A percentile compares a stretch with the other conserved stretches of the same genome.
Conservation (phyloP, 1,140 invertebrate genomes). For the Trichomalopsis sarcophagae region DNA sequence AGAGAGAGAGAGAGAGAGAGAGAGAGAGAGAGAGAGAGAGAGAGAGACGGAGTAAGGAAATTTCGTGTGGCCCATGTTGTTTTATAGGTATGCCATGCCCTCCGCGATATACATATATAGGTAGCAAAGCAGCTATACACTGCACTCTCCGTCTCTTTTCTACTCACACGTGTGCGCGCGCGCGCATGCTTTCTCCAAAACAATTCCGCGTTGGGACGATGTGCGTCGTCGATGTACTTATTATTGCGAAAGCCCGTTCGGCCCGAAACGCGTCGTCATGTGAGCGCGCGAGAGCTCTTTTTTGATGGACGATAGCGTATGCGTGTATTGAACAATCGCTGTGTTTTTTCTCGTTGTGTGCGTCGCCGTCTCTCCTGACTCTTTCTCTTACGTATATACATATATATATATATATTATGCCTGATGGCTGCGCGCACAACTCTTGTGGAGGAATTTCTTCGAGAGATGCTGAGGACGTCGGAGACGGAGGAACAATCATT, state of each 20-base stretch:
- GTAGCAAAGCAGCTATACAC: background rate
- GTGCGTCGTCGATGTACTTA: background rate
- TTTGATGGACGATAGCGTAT: background rate
- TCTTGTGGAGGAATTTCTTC: background rate
- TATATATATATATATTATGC: background rate
- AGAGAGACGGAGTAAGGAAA: too few relatives aligned
- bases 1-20: too few relatives aligned
- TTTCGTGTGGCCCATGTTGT: too few relatives aligned
- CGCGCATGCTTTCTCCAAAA: slow-evolving; percentile 40
- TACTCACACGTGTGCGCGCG: slow-evolving; percentile 35
- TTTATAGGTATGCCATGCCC: too few relatives aligned
- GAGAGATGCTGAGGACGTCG: background rate
- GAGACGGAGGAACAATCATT: background rate
- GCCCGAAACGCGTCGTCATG: background rate
- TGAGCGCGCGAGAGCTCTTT: background rate
- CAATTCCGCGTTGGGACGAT: slow-evolving; percentile 10
- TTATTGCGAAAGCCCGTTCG: background rate
- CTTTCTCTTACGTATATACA: background rate
- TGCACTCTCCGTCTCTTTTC: background rate
- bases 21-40: too few relatives aligned
- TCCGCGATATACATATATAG: too few relatives aligned
- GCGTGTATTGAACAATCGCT: background rate
- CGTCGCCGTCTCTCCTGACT: background rate
- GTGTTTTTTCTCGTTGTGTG: background rate
- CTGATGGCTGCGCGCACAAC: background rate